Evolutionary conservation across 2,113 vertebrate species (phyloP).

Genomic region (Alligator sinensis): DNA sequence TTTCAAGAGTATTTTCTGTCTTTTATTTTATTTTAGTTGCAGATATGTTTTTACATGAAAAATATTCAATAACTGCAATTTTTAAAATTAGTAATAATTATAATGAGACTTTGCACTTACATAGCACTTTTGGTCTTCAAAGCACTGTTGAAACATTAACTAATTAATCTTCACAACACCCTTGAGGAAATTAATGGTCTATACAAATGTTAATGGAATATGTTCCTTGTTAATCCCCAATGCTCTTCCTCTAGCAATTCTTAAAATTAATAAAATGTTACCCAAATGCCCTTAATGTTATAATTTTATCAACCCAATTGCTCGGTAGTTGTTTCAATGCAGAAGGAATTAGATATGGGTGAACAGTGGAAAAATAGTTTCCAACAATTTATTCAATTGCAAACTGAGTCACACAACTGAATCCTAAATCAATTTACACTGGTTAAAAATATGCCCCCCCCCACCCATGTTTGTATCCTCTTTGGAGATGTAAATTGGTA

Average conservation of each 20-base stretch:
- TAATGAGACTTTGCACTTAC: not conserved
- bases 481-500: not conserved
- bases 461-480: not conserved
- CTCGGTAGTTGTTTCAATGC: not conserved
- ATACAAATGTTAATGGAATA: not conserved
- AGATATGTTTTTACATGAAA: not conserved
- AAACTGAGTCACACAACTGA: not conserved
- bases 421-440: not conserved
- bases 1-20: not conserved
- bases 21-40: not conserved
- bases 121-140: not conserved
- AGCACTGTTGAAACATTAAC: not conserved
- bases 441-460: not conserved
- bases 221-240: slow-evolving; percentile 19
- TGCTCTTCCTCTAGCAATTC: slow-evolving; percentile 2
- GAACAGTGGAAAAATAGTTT: not conserved
- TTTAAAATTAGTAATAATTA: not conserved
- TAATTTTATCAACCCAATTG: not conserved
- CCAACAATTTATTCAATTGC: not conserved
- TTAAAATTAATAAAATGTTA: not conserved
- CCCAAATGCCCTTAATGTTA: not conserved
- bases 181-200: slow-evolving; percentile 31
- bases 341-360: not conserved
- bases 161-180: slow-evolving; percentile 7
- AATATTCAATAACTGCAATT: not conserved